Evolutionary conservation across 2,888 invertebrate species (phyloP).

Genomic region (Halictus quadricinctus): DNA sequence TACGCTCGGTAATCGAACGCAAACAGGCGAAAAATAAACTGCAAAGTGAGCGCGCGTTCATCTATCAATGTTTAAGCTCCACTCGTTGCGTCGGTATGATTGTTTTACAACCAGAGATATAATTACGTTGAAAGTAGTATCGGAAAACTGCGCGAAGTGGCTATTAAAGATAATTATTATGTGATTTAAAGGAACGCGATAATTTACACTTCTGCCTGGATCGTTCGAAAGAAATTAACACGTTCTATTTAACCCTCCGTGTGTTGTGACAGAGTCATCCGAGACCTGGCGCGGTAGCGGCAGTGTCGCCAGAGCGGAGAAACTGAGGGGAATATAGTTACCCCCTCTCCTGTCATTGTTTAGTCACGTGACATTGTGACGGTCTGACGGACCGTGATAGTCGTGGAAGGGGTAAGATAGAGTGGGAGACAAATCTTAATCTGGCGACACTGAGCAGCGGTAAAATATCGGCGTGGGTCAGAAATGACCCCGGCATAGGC

Average conservation of each 20-base stretch:
- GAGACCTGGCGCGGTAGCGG: no score
- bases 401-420: no score
- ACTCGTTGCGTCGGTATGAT: not conserved
- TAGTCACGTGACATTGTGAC: no score
- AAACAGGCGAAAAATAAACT: not conserved
- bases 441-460: no score
- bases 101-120: not conserved
- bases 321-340: no score
- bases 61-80: conserved; percentile 1
- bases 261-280: no score
- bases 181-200: not conserved
- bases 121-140: conserved; percentile 2
- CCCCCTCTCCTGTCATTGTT: no score
- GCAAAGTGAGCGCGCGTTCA: not conserved
- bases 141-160: not conserved
- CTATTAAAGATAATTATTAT: not conserved
- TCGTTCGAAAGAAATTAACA: not conserved
- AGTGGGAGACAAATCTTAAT: no score
- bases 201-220: not conserved
- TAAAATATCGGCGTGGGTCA: no score
- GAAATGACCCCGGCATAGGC: no score
- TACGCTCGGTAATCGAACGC: not conserved
- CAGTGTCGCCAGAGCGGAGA: no score
- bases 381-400: no score
- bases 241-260: not conserved